Conservation (phyloP, 2,113 vertebrate species). For the Pica pica region DNA sequence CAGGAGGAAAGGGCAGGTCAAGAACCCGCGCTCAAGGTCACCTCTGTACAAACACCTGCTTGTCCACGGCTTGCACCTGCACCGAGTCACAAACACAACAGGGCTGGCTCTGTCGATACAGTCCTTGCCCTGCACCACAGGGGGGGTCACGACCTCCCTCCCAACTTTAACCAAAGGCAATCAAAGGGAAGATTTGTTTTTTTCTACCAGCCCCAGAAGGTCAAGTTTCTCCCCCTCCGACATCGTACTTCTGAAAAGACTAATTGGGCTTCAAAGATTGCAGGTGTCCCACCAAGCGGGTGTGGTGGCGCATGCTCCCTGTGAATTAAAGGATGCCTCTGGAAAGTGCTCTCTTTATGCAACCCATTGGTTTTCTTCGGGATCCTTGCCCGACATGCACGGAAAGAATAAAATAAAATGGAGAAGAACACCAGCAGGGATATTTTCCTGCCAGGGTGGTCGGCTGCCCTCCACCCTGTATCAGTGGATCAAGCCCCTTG, state of each 20-base stretch:
- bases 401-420: background rate
- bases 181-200: conserved; percentile 6
- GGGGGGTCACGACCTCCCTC: background rate
- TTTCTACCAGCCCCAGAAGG: conserved; percentile 5
- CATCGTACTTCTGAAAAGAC: conserved; percentile 26
- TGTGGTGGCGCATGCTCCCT: background rate
- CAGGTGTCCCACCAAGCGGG: background rate
- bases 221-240: conserved; percentile 4
- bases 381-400: background rate
- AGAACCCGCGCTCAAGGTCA: conserved; percentile 47
- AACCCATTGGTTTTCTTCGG: background rate
- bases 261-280: conserved; percentile 39
- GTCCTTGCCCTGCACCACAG: conserved; percentile 1
- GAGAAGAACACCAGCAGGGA: rapidly evolving
- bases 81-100: conserved; percentile 39
- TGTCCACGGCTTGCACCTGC: conserved; percentile 68
- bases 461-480: rapidly evolving
- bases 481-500: background rate
- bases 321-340: background rate
- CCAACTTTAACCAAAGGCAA: conserved; percentile 24
- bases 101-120: conserved; percentile 3
- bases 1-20: conserved; percentile 68
- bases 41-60: conserved; percentile 67
- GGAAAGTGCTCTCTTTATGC: background rate
- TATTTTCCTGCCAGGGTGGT: background rate